Evolutionary conservation across 2,113 vertebrate genomes (phyloP), one percentile per base, ranked within the genome.

Genomic region (Mohoua ochrocephala): DNA sequence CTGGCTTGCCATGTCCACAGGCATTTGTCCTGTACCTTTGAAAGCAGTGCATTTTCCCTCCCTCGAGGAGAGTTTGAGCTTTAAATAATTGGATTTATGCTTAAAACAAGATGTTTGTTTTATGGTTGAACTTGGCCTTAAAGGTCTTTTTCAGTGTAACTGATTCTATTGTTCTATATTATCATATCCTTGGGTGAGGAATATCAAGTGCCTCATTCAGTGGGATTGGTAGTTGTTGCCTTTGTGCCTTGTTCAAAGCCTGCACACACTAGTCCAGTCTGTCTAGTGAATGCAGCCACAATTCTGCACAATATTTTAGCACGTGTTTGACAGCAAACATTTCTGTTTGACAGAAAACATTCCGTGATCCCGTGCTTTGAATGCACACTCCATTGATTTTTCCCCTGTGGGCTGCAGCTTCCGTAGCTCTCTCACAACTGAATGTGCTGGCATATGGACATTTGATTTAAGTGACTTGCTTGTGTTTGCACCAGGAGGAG

Each of bases 321-420:
- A 61, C 2, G 7, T 41, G 15, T 67, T 61, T 77, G n/a, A 52
- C 23, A 47, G 31, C 19, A 83, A 71, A 59, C n/a, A 41, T 76
- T 49, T 89, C 27, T 63, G 15, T 63, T 77, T 63, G 47, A 37
- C 31, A 50, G 30, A 28, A 81, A 50, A 44, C 10, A 9, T 67
- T 39, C 15, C 5, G 3, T 31, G 7, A 33, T 44, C 44, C 27
- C 4, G 2, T 86, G 53, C 39, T 68, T 37, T 52, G 24, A 74
- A 78, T 0, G 4, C 31, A 70, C 0, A 0, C 4, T 41, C 19
- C 26, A 37, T n/a, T 70, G n/a, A 67, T 39, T 82, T 78, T 88
- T 63, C 31, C 37, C 39, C n/a, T 74, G 19, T 47, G 60, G 24
- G 20, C 23, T 84, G 60, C 15, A 67, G 19, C 28, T 87, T 74